Evolutionary conservation across 2,113 vertebrate species (phyloP), one percentile per base, ranked within the genome.

Genomic region (Melanotaenia duboulayi): DNA sequence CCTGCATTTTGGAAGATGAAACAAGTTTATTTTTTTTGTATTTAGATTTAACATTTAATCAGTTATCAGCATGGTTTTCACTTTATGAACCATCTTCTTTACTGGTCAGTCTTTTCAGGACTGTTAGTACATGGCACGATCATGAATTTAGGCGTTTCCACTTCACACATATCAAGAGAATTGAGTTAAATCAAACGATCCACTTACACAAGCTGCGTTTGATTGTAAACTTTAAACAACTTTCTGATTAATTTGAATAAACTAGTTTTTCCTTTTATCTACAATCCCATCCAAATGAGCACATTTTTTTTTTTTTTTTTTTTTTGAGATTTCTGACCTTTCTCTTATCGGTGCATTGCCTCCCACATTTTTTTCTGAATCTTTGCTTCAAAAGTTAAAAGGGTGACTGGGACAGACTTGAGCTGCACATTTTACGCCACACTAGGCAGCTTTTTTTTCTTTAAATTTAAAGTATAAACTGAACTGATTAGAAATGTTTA

Each of bases 401-500:
- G 7, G 11, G 57, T 67, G n/a, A 75, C 20, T 49, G 12, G 19
- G 16, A 37, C 11, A 20, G 17, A 20, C 11, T 48, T 35, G 7
- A 35, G 8, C 44, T 48, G 12, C 13, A 48, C 8, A 7, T 35
- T 35, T 5, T 19, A 6, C 19, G 8, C 5, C 17, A 48, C 17
- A 48, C 3, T 44, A 1, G 4, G 2, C 17, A 7, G 13, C 4
- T 2, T n/a, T 44, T 44, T 44, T 44, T 44, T n/a, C 17, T 7
- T 17, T 54, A 22, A 78, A 78, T 56, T 54, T 22, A 63, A 80
- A 76, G 62, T 71, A 71, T 71, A 86, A 88, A 55, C 66, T 78
- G 69, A 88, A 83, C 65, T 50, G 63, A 60, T 44, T 37, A 74
- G 79, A 80, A 62, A n/a, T n/a, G n/a, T n/a, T n/a, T n/a, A n/a